These are phyloP conservation scores for Tenebrosternarchus preto DNA, from an alignment of 2,113 vertebrate species.

Conservation along the genomic window DNA sequence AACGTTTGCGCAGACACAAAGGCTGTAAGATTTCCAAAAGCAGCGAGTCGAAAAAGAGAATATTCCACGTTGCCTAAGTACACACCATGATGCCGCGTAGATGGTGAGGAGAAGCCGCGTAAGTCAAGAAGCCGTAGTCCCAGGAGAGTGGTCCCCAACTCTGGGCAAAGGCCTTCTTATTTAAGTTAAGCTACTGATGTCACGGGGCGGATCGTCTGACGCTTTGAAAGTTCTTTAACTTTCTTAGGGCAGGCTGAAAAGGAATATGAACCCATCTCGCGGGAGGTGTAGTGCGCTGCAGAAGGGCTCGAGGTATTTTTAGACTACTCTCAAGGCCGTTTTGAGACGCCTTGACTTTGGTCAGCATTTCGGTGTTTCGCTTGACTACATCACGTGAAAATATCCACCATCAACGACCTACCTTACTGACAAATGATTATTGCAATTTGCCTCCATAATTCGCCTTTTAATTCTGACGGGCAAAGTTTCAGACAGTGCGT, in stretches of 20 bases:
- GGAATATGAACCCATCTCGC: conserved; percentile 70
- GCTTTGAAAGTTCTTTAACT: conserved; percentile 83
- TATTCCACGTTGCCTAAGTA: conserved; percentile 61
- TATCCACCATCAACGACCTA: not conserved
- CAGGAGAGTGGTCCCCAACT: conserved; percentile 84
- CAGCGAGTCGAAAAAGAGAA: not conserved
- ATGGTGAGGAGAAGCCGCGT: conserved; percentile 73
- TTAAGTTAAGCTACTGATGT: conserved; percentile 79
- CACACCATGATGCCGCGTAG: conserved; percentile 90
- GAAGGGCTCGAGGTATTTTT: conserved; percentile 85
- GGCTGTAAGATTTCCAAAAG: conserved; percentile 25
- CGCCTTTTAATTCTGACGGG: not conserved
- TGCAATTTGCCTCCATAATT: not conserved
- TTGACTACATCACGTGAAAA: conserved; percentile 8
- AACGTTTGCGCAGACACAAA: not conserved
- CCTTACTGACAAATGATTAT: not conserved
- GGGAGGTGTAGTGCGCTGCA: conserved; percentile 30
- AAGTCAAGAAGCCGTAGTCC: conserved; percentile 75
- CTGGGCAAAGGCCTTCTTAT: conserved; percentile 82
- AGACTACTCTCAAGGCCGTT: conserved; percentile 67
- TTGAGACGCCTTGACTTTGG: conserved; percentile 63
- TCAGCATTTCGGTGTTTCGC: conserved; percentile 61
- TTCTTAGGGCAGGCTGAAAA: conserved; percentile 96
- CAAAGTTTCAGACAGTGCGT: conserved; percentile 14
- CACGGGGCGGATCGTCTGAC: conserved; percentile 81